Evolutionary conservation across 2,888 invertebrate genomes (phyloP), one percentile per base, ranked within the genome.

Genomic region (Heliconius aoede): DNA sequence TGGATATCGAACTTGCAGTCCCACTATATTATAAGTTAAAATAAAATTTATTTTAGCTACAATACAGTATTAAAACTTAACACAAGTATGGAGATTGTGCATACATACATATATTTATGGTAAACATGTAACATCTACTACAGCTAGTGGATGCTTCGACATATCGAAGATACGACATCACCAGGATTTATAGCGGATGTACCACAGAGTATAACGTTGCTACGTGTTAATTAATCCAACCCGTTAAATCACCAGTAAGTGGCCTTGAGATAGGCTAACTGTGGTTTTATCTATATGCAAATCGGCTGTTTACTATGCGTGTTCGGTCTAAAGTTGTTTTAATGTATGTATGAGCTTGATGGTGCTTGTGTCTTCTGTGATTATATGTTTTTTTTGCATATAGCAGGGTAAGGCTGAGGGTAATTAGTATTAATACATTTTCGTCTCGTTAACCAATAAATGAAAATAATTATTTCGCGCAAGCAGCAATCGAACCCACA

Each of bases 161-260:
- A 84, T 85, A 88, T 87, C 88, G 90, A 88, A 86, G 86, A 85
- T 85, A 87, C 88, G 88, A 89, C 89, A 83, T 82, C 81, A 77
- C 81, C 81, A 89, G 8, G 91, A 91, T 91, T 91, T 91, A 91
- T 90, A 88, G 87, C 85, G 84, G 88, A 84, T 86, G 84, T 84
- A 80, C 84, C 87, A 86, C 85, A 84, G 88, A 84, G 84, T 84
- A 80, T 84, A 82, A 83, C 84, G 81, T 81, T 81, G 85, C 87
- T 88, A 90, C 89, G 91, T 91, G 91, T 91, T 92, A 92, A 91
- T 91, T 91, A 91, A 90, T 89, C 82, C 83, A 84, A 85, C 83
- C 85, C 85, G 89, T 87, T 83, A 84, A 82, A 82, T 81, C 80
- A 80, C 79, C 76, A 82, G 80, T 80, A 79, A 82, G 82, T 80